Evolutionary conservation across 1,140 invertebrate genomes (phyloP), one percentile per base, ranked within the genome.

Genomic region (Tachypleus tridentatus): DNA sequence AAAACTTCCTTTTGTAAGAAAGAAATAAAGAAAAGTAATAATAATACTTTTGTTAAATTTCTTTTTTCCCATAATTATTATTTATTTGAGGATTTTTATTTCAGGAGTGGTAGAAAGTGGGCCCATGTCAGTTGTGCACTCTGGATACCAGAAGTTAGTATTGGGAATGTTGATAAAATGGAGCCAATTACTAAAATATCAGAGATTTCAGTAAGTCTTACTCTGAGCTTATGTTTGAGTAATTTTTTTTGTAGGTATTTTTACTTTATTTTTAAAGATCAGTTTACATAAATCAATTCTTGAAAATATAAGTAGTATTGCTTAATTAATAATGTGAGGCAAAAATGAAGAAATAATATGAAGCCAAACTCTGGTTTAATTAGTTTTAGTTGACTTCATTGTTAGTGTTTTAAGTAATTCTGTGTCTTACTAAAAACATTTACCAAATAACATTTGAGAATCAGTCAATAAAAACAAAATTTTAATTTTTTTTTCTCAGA

Each of bases 91-190:
- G 29, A 7, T 64, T 5, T 59, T 49, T 60, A 9, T 54, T 57
- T 53, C 85, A 89, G 72, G 91, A 87, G 64, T 89, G 89, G 54
- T 48, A 59, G 67, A 54, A 66, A 72, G 58, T 99, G 96, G 97
- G 91, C 93, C 11, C 97, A 99, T 77, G 94, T 99, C 3, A 93
- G 91, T 60, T 99, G 97, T 81, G 94, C 97, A 6, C 82, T 99
- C 10, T 99, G 97, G 97, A 97, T 99, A 75, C 95, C 95, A n/a
- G 96, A 98, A 84, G 93, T 98, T 58, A 93, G 89, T 71, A 96
- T 97, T 74, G 93, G 92, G 60, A 94, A 91, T 82, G 91, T 95
- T 2, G 93, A 97, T 78, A 89, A 88, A 77, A 97, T 98, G 93
- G 96, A 99, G 79, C 95, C 96, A 51, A 96, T 98, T 68, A 97